A percentile compares a stretch with the other conserved stretches of the same genome.
Evolutionary conservation across 2,888 invertebrate species (phyloP).

Genomic region (Drymonia ruficornis): DNA sequence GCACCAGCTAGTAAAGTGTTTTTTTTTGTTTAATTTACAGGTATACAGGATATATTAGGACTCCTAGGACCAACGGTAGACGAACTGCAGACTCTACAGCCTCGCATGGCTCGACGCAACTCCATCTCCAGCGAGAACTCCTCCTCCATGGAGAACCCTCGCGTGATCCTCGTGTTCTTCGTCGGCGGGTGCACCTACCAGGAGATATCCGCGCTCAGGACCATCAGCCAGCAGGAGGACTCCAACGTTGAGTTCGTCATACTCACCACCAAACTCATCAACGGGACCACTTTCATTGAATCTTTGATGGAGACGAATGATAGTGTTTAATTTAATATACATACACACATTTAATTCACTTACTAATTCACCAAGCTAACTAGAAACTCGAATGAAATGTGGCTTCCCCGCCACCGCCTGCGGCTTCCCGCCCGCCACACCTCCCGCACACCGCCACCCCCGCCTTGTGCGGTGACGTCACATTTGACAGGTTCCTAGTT

Average conservation of each 20-base stretch:
- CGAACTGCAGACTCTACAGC: slow-evolving; percentile 86
- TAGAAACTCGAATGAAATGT: too few relatives aligned
- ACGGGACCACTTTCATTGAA: slow-evolving; percentile 93
- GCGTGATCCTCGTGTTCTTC: slow-evolving; percentile 95
- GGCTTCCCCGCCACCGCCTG: too few relatives aligned
- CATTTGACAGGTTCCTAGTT: too few relatives aligned
- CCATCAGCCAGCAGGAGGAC: slow-evolving; percentile 90
- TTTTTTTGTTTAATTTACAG: slow-evolving; percentile 50
- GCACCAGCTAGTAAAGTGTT: too few relatives aligned
- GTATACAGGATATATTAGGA: slow-evolving; percentile 92
- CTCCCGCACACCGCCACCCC: too few relatives aligned
- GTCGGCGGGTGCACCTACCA: slow-evolving; percentile 99
- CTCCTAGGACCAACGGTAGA: slow-evolving; percentile 91
- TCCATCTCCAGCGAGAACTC: slow-evolving; percentile 86
- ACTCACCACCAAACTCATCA: slow-evolving; percentile 96
- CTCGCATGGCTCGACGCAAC: slow-evolving; percentile 83
- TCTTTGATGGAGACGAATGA: slow-evolving; percentile 89
- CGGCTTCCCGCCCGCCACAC: too few relatives aligned
- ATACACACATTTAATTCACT: too few relatives aligned
- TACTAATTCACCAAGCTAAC: too few relatives aligned
- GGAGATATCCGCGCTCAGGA: slow-evolving; percentile 92
- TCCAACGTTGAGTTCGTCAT: slow-evolving; percentile 95
- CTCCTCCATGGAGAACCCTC: slow-evolving; percentile 82
- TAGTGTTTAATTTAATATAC: too few relatives aligned
- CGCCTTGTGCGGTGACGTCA: too few relatives aligned